Evolutionary conservation across 2,888 invertebrate genomes (phyloP), one percentile per base, ranked within the genome.

Genomic region (Eudemis profundana): DNA sequence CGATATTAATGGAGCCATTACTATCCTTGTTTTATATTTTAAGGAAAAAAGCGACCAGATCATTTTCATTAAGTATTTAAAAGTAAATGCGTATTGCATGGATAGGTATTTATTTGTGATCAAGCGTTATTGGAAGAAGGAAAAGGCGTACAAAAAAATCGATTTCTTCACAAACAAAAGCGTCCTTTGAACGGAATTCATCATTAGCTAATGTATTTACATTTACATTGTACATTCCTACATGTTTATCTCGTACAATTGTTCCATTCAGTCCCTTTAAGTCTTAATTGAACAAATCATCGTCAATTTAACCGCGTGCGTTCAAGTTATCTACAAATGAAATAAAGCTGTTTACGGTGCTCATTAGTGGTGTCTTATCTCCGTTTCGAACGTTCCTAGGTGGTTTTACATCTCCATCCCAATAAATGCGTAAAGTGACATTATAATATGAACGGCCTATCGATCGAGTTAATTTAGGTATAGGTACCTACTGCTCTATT

Each of bases 281-380:
- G 73, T 79, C 77, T 79, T 87, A 87, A 89, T 89, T 87, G 86
- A 80, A 86, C 85, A 81, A 88, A 86, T 86, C 85, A 83, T 85
- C 85, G 81, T 83, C 86, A 86, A 86, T 87, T 87, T 82, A 81
- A 81, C 70, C 67, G 70, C 66, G 54, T 61, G 46, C 23, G 66
- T 69, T 69, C 76, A 72, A 76, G 78, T 79, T 85, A 85, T 86
- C 84, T 83, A 78, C 74, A 81, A 84, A 85, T 83, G 81, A 80
- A 79, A 76, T 72, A 72, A 75, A 69, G 69, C 74, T 76, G 77
- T 82, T 80, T 76, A 80, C 78, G 67, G 68, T 51, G 61, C 54
- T 70, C 71, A 72, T 72, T 72, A 72, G 67, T 50, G 49, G 62
- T 40, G 36, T 54, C 67, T 70, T 71, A 71, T 71, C 71, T 67